These are phyloP conservation scores for Agrotis clavis DNA, from an alignment of 2,888 invertebrate species.

Conservation along the genomic window DNA sequence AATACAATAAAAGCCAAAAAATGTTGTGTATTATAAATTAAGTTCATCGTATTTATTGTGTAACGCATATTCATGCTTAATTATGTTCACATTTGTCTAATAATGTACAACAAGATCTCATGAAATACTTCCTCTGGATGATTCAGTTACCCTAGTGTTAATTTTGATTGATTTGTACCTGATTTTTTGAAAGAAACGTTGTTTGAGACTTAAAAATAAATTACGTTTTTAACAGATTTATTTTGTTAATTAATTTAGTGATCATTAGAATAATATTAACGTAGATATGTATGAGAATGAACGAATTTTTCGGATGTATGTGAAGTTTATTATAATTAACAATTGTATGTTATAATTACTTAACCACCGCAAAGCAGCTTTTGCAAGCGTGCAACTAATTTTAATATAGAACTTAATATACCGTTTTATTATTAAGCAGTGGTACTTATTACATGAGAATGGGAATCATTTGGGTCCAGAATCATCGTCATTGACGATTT, in stretches of 20 bases:
- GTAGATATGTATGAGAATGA: conserved; percentile 83
- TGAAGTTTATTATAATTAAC: conserved; percentile 77
- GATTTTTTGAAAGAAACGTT: conserved; percentile 85
- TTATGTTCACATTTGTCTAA: conserved; percentile 67
- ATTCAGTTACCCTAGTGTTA: conserved; percentile 89
- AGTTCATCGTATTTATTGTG: conserved; percentile 75
- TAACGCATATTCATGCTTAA: conserved; percentile 72
- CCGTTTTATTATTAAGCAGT: conserved; percentile 74
- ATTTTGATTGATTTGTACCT: conserved; percentile 90
- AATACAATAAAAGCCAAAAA: conserved; percentile 85
- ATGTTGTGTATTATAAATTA: conserved; percentile 81
- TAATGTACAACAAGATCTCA: conserved; percentile 86
- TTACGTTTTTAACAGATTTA: conserved; percentile 86
- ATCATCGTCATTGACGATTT: conserved; percentile 63
- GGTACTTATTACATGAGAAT: conserved; percentile 74
- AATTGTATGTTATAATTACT: conserved; percentile 81
- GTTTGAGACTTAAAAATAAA: conserved; percentile 84
- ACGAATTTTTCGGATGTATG: conserved; percentile 81
- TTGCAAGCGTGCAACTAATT: conserved; percentile 87
- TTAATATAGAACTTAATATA: conserved; percentile 80
- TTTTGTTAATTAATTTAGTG: conserved; percentile 83
- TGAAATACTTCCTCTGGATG: conserved; percentile 83
- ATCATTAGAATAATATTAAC: conserved; percentile 75
- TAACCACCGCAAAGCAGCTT: conserved; percentile 89
- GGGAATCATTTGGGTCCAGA: conserved; percentile 67